phyloP scores from a whole-genome alignment of 2,797 vertebrate genomes.

The Caiman crocodilus region DNA sequence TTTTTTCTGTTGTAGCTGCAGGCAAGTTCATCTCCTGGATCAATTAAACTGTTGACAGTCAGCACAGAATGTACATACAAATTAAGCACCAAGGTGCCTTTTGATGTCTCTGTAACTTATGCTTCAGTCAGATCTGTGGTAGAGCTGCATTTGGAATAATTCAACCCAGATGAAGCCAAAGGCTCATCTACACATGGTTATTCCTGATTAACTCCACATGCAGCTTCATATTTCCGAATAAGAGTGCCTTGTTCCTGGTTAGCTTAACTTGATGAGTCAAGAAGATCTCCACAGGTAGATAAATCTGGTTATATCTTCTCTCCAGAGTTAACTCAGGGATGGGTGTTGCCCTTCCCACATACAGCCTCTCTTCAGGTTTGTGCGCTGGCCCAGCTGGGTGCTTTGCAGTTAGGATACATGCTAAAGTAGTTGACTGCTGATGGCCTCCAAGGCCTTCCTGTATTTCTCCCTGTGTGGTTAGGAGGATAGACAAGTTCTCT shows the following conservation, averaged over 20 bases:
- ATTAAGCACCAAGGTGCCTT: constrained; percentile 35
- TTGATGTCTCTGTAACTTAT: neutral
- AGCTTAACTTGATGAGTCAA: too few relatives aligned
- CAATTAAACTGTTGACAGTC: constrained; percentile 29
- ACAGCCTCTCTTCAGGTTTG: neutral
- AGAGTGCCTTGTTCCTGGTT: neutral
- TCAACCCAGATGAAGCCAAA: neutral
- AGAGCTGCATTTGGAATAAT: neutral
- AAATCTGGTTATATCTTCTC: neutral
- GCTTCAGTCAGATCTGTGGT: neutral
- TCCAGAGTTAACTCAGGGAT: neutral
- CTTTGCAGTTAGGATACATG: too few relatives aligned
- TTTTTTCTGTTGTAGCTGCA: neutral
- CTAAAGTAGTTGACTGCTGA: too few relatives aligned
- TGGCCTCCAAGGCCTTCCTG: neutral
- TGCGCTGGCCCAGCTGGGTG: too few relatives aligned
- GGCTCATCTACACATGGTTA: neutral
- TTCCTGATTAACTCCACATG: neutral
- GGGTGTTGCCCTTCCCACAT: neutral
- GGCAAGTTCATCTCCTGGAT: constrained; percentile 36
- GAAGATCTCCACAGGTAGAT: too few relatives aligned
- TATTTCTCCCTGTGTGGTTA: neutral
- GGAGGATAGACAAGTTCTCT: neutral
- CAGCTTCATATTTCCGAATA: neutral
- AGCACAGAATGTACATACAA: neutral